Evolutionary conservation across 35 echinoderm and acorn worm species (phyloP), one percentile per base, ranked within the genome.

Genomic region (Apostichopus parvimensis): DNA sequence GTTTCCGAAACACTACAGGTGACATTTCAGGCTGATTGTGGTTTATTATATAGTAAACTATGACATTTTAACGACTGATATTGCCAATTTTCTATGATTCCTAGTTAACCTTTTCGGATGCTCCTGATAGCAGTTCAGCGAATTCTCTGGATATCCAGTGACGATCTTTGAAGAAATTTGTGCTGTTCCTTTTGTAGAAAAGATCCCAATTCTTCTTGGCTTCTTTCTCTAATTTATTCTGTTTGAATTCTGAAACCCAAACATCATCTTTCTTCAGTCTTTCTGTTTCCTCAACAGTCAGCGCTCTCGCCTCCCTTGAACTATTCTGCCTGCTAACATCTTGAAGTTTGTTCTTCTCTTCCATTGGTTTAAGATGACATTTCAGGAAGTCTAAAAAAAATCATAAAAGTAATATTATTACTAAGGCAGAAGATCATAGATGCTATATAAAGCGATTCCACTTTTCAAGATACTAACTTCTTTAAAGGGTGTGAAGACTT

Each of bases 131-230:
- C 61, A 96, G 88, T 90, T 99, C 97, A 34, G 90, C 72, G 92
- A 99, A 99, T 66, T 99, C 97, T 73, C 97, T 91, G 8, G 95
- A 91, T 2, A 93, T 99, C 97, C 97, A 99, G 53, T 99, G 97
- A 59, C 97, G 57, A 79, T 99, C 97, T 77, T 99, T 99, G 83
- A 96, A 99, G 92, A 99, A 99, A 82, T 99, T 96, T 34, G 92
- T 94, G 7, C 95, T 94, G 79, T 99, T 99, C 61, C 97, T 93
- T 85, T 99, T 99, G 88, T 96, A 99, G 82, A 99, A 99, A 6
- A 99, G 75, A 54, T 96, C 95, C 95, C 97, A 96, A 75, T 96
- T 96, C 79, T 93, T 94, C 53, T 92, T 77, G 5, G 97, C 94
- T 91, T 99, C 97, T 18, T 86, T 87, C 34, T 99, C 97, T 53